phyloP scores from a whole-genome alignment of 2,797 vertebrate species.

The Hybognathus amarus region DNA sequence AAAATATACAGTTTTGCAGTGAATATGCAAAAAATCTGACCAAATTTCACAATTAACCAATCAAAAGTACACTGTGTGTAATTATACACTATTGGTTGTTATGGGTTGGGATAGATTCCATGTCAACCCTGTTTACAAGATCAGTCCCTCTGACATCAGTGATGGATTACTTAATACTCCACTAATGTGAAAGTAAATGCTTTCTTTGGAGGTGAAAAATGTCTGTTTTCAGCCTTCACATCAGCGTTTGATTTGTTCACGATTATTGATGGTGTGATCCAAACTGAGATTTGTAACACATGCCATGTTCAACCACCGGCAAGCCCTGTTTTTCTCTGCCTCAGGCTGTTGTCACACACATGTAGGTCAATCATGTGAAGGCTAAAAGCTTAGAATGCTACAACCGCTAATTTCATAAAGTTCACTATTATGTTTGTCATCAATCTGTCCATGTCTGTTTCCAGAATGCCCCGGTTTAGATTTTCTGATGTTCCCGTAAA shows the following conservation, averaged over 20 bases:
- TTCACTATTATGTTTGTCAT: slow-evolving; percentile 4
- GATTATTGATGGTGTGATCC: slow-evolving; percentile 1
- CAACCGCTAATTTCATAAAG: slow-evolving; percentile 9
- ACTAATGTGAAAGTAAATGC: slow-evolving; percentile 18
- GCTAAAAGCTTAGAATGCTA: not conserved
- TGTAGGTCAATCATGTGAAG: not conserved
- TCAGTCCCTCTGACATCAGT: slow-evolving; percentile 16
- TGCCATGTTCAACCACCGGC: not conserved
- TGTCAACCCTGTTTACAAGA: slow-evolving; percentile 2
- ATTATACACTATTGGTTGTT: not conserved
- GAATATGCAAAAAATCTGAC: no score
- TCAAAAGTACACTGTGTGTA: not conserved
- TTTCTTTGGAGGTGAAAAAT: slow-evolving; percentile 6
- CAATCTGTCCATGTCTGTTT: slow-evolving; percentile 14
- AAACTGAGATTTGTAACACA: slow-evolving; percentile 13
- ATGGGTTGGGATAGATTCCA: not conserved
- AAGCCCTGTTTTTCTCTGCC: not conserved
- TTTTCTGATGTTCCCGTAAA: slow-evolving; percentile 9
- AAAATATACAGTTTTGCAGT: not conserved
- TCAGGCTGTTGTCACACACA: slow-evolving; percentile 17
- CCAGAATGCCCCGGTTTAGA: not conserved
- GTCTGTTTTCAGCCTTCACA: slow-evolving; percentile 17
- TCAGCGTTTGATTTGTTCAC: not conserved
- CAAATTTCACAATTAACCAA: not conserved
- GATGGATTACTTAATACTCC: slow-evolving; percentile 32